Evolutionary conservation across 1,140 invertebrate genomes (phyloP), one percentile per base, ranked within the genome.

Genomic region (Leucophenga varia): DNA sequence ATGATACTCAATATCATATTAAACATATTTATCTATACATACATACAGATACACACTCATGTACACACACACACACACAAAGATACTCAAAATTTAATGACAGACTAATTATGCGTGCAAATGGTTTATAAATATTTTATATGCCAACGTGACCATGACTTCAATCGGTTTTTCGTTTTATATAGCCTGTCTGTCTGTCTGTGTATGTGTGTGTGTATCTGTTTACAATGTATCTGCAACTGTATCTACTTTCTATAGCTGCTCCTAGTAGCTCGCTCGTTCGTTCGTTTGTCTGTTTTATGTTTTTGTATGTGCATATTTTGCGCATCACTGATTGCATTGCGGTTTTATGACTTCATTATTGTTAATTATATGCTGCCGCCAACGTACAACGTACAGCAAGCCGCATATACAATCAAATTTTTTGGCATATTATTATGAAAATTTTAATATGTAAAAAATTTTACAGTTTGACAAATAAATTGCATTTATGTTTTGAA

Each of bases 71-170:
- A 41, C n/a, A 21, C 17, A 34, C 30, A 36, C 18, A 47, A n/a
- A 31, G 48, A 61, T 59, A 61, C 64, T 67, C 53, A 52, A 61
- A 54, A 63, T 63, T 67, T 67, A 63, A 63, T 67, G 63, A 67
- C 63, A 67, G 56, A 53, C 63, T 67, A 67, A 67, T 67, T 67
- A 67, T 67, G 63, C 63, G 63, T 67, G 63, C 63, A 67, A 67
- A 67, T 67, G 63, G 56, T 67, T 67, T 63, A 67, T 67, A 67
- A 67, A 67, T 67, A 67, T 67, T 67, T 63, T 59, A 67, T 58
- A 63, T 46, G 59, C 46, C 54, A 47, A 39, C 3, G 47, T 53
- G 60, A 54, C 60, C 56, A 36, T 61, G 59, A 67, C 63, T 65
- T 61, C 47, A 14, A 46, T 28, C 30, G 43, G 52, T 36, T 41